phyloP scores from a whole-genome alignment of 2,113 vertebrate species.

The Microtus pennsylvanicus region DNA sequence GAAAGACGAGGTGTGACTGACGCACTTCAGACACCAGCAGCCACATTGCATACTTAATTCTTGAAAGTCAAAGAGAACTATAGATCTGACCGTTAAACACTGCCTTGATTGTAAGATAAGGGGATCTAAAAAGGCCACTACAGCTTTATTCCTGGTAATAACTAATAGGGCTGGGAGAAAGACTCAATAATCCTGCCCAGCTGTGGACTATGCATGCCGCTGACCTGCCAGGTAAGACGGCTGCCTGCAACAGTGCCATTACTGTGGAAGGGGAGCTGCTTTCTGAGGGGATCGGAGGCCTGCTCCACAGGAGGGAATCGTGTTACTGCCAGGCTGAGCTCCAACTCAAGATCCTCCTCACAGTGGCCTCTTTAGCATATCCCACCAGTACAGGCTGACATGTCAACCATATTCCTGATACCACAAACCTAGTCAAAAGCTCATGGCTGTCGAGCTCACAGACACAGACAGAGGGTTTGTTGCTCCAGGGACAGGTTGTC shows the following conservation, averaged over 20 bases:
- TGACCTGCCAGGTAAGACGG: background rate
- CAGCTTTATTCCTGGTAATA: background rate
- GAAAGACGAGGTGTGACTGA: background rate
- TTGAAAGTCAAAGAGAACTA: constrained; percentile 27
- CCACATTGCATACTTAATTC: constrained; percentile 1
- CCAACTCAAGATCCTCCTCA: background rate
- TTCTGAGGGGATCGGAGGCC: background rate
- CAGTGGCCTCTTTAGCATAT: background rate
- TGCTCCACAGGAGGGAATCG: too few relatives aligned
- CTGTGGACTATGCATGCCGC: too few relatives aligned
- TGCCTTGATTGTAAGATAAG: background rate
- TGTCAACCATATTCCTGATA: background rate
- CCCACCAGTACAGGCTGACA: background rate
- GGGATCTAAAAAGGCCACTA: background rate
- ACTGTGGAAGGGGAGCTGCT: too few relatives aligned
- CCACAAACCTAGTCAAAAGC: background rate
- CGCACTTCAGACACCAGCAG: background rate
- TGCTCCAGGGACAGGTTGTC: background rate
- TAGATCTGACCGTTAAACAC: background rate
- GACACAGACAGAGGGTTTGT: background rate
- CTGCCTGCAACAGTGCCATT: too few relatives aligned
- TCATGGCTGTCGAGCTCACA: background rate
- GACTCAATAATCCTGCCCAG: background rate
- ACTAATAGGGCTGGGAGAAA: background rate
- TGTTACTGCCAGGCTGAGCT: background rate